Base-by-base conservation (phyloP, 1,140 invertebrate genomes). In the Rhynchophorus ferrugineus region DNA sequence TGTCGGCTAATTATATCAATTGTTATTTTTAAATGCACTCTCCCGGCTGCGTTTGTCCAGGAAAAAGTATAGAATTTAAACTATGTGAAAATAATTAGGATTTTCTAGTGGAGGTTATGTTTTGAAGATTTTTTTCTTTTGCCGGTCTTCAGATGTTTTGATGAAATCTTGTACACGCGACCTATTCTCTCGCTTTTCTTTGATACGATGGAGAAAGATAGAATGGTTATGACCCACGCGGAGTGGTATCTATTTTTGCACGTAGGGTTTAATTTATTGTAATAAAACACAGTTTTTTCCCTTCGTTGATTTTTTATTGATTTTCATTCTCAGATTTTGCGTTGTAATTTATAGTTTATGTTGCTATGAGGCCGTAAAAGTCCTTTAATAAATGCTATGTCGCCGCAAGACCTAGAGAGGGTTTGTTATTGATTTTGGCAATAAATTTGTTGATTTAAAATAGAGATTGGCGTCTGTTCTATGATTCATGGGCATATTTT, bases 101-200 rank as follows among this genome's bases (percentile, higher is more conserved):
- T 44, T 44, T 38, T 46, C 44, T 11, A 13, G 22, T 39, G 24
- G 47, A 63, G 61, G 61, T 63, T 63, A 63, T 61, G 59, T 63
- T 63, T 56, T 61, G 53, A 51, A 21, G 29, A 14, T 58, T 62
- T 62, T 51, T 59, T 39, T 54, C 54, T 60, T 58, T 58, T 24
- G 49, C 44, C 59, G 49, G 48, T 52, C 49, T 54, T 38, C 24
- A 51, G 48, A 39, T 43, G 54, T 48, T 46, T 55, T 50, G 47
- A 54, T 49, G 37, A 50, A 55, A 53, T 56, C 58, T 54, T 56
- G 42, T 57, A 36, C 55, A 57, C 48, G 55, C 45, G 48, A 37
- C 37, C 29, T 6, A 39, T 20, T 20, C 7, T 60, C 48, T 47
- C 43, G 16, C 20, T 42, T 14, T 22, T 18, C 14, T 16, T 24